These are phyloP conservation scores for Pitangus sulphuratus DNA, from an alignment of 2,797 vertebrate species.

Conservation along the genomic window DNA sequence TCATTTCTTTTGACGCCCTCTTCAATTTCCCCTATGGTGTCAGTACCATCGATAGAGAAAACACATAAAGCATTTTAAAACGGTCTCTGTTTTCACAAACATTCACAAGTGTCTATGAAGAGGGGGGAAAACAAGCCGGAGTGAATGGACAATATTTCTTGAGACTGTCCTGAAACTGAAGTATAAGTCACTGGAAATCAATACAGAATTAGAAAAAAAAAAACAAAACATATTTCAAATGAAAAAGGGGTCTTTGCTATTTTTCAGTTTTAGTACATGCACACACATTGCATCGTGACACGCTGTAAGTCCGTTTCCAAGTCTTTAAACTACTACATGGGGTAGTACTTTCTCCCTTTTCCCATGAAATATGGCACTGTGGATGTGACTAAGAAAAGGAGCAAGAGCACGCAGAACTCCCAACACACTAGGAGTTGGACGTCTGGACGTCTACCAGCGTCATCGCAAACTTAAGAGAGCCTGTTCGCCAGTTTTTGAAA, in stretches of 20 bases:
- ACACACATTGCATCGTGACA: neutral
- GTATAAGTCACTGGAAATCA: neutral
- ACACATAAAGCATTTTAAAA: neutral
- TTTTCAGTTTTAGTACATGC: neutral
- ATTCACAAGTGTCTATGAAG: neutral
- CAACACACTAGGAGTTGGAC: neutral
- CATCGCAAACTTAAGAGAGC: neutral
- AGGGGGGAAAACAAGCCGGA: neutral
- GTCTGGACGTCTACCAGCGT: neutral
- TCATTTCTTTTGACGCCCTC: neutral
- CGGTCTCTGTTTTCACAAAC: neutral
- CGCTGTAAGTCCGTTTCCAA: neutral
- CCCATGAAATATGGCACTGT: neutral
- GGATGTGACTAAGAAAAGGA: neutral
- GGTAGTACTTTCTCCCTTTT: neutral
- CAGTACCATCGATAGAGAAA: neutral
- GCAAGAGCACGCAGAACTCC: neutral
- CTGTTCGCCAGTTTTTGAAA: neutral
- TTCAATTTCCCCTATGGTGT: neutral
- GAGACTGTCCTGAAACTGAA: neutral
- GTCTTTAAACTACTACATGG: neutral
- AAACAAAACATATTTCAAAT: neutral
- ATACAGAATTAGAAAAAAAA: neutral
- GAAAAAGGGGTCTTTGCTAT: accelerated
- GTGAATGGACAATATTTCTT: neutral